Base-by-base conservation (phyloP, 92 coral and sea anemone species). In the Meandrina meandrites region DNA sequence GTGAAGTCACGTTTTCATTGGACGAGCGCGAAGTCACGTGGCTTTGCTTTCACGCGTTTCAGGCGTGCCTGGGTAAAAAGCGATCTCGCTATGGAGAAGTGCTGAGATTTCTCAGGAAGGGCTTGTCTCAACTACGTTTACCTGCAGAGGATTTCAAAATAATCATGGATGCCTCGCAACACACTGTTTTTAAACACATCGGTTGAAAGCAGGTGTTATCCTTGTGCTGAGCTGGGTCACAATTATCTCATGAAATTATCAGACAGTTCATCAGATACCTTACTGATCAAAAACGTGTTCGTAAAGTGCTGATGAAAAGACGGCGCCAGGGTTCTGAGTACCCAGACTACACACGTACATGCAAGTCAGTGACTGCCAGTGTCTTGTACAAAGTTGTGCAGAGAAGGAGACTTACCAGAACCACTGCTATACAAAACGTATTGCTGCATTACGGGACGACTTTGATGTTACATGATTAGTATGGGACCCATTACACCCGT, bases 21-120 rank as follows among this genome's bases (percentile, higher is more conserved):
- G 77, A 81, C 72, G 84, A 80, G 76, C 80, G 78, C 67, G 91
- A 85, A 68, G 88, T 96, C 80, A 80, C 89, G 42, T 89, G 93
- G 91, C 86, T 96, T 30, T 96, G 95, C 57, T 82, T 82, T 64
- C 93, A 89, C 64, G 98, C 98, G 18, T 92, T 92, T 58, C 57
- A 71, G 42, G 70, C 86, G 35, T 94, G 90, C 54, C 83, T 96
- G 28, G 76, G 88, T 36, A 90, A 87, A 54, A 94, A 90, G 78
- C 92, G 79, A 31, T 68, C 89, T n/a, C 79, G 89, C 17, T 79
- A 86, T 78, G 19, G 27, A 32, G 81, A 64, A 15, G 68, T 86
- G 42, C 32, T 86, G 83, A 69, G 19, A 24, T 86, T 86, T 53
- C 84, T 86, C 13, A 67, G 71, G 28, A 79, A 34, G 32, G 70